Evolutionary conservation across 2,888 invertebrate species (phyloP).

Genomic region (Heliconius ismenius): DNA sequence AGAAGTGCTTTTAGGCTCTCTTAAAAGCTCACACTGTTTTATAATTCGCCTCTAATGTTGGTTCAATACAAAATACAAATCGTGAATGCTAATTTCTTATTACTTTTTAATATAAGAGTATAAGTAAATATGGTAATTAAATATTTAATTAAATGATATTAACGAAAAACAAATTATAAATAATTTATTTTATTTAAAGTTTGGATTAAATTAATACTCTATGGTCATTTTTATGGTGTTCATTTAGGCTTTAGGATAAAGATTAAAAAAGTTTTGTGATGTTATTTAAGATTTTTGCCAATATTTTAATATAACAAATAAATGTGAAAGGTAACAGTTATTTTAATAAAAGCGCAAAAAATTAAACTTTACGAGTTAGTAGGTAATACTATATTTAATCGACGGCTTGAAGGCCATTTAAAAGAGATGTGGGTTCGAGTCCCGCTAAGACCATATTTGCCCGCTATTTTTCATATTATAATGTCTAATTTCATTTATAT

Average conservation of each 20-base stretch:
- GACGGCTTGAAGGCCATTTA: too few species aligned
- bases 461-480: neutral
- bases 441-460: neutral
- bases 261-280: neutral
- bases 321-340: neutral
- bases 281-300: neutral
- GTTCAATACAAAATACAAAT: neutral
- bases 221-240: neutral
- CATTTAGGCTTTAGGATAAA: neutral
- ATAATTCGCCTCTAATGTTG: constrained; percentile 6
- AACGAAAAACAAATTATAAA: neutral
- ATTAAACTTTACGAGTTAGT: too few species aligned
- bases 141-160: constrained; percentile 5
- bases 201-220: neutral
- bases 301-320: neutral
- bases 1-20: constrained; percentile 4
- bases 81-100: constrained; percentile 1
- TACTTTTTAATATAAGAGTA: constrained; percentile 10
- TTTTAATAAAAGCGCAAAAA: too few species aligned
- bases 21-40: constrained; percentile 4
- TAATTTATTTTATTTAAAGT: neutral
- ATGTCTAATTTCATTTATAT: neutral
- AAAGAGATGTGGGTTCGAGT: neutral
- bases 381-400: too few species aligned
- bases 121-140: constrained; percentile 11